Percentiles rank a stretch among this genome's conserved stretches.
Conservation (phyloP, 1,140 invertebrate species). For the Trachymyrmex septentrionalis region DNA sequence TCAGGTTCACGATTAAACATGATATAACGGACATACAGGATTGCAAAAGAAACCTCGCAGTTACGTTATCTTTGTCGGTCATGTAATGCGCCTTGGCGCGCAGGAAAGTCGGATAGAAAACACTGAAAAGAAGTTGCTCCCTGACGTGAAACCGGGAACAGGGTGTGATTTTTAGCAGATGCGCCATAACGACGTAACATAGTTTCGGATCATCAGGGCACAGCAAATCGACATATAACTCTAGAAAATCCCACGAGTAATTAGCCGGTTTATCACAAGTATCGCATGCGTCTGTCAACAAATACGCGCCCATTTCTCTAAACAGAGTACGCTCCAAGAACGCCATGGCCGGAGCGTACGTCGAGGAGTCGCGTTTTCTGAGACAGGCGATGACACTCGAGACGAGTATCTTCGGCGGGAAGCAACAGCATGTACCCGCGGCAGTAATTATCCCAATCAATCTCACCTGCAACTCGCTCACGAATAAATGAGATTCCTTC, state of each 20-base stretch:
- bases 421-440: conserved; percentile 89
- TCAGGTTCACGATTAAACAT: conserved; percentile 86
- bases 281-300: conserved; percentile 73
- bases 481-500: conserved; percentile 83
- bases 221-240: conserved; percentile 88
- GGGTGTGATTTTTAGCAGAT: conserved; percentile 88
- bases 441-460: conserved; percentile 87
- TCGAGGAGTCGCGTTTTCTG: conserved; percentile 77
- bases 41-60: conserved; percentile 88
- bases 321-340: conserved; percentile 88
- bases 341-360: conserved; percentile 81
- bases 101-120: conserved; percentile 89
- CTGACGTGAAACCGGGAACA: conserved; percentile 87
- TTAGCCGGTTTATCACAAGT: conserved; percentile 77
- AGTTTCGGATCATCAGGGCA: conserved; percentile 87
- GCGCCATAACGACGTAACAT: conserved; percentile 87
- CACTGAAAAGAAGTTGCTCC: conserved; percentile 87
- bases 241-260: conserved; percentile 88
- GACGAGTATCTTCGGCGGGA: conserved; percentile 86
- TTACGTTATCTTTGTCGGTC: conserved; percentile 81
- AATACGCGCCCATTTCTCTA: conserved; percentile 87
- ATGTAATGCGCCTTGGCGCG: conserved; percentile 86
- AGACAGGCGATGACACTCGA: conserved; percentile 82
- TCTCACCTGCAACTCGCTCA: conserved; percentile 84
- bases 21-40: conserved; percentile 89